These are phyloP conservation scores for Drepanosiphum platanoidis DNA, from an alignment of 2,888 invertebrate genomes.

Conservation along the genomic window DNA sequence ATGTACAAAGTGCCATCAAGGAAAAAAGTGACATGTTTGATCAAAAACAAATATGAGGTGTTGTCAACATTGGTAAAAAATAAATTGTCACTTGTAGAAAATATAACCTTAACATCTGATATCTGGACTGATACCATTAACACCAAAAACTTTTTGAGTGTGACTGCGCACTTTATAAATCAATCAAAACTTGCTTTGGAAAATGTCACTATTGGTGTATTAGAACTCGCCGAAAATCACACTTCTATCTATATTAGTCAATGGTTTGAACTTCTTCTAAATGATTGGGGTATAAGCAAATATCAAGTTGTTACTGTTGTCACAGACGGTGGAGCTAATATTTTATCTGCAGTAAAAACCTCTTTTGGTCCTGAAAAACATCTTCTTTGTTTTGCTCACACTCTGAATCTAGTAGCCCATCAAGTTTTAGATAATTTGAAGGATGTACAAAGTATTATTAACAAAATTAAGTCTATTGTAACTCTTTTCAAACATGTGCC, in stretches of 20 bases:
- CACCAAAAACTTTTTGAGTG: neutral
- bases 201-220: neutral
- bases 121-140: conserved; percentile 7
- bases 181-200: neutral
- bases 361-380: neutral
- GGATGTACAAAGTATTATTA: neutral
- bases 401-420: neutral
- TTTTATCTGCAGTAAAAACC: neutral
- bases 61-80: neutral
- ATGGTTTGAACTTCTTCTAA: neutral
- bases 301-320: neutral
- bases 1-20: conserved; percentile 1
- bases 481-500: neutral
- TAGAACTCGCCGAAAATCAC: neutral
- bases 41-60: neutral
- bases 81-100: neutral
- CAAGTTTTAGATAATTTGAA: neutral
- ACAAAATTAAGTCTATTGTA: neutral
- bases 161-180: neutral
- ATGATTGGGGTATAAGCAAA: neutral
- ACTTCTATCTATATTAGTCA: neutral
- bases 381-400: neutral
- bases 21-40: neutral
- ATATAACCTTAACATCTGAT: neutral
- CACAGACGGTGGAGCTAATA: neutral